Percentiles rank a stretch among this genome's conserved stretches.
phyloP scores from a whole-genome alignment of 2,797 vertebrate genomes.

The Pipistrellus pipistrellus region DNA sequence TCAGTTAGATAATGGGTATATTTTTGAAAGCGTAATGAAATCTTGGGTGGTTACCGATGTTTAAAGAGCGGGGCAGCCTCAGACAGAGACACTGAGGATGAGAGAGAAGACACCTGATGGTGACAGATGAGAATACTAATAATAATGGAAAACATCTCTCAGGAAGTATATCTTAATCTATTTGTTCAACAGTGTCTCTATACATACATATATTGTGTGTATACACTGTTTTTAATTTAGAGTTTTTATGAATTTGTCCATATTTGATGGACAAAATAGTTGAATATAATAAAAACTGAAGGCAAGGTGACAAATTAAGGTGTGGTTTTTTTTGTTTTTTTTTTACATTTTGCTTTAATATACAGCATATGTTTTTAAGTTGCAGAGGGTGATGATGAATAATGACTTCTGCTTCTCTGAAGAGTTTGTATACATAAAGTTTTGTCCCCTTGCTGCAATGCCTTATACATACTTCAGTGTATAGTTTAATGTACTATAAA shows the following conservation, averaged over 20 bases:
- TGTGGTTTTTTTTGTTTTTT: conserved; percentile 40
- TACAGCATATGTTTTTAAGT: conserved; percentile 18
- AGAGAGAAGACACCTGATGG: neutral
- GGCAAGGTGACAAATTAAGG: neutral
- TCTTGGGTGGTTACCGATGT: neutral
- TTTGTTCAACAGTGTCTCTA: neutral
- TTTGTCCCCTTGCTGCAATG: conserved; percentile 38
- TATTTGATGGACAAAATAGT: neutral
- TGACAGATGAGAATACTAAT: neutral
- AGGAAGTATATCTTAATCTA: neutral
- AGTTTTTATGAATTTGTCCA: neutral
- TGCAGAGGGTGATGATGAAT: neutral
- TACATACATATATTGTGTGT: neutral
- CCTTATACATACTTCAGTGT: conserved; percentile 64
- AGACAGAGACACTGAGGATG: neutral
- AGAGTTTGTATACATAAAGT: conserved; percentile 4
- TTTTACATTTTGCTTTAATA: neutral
- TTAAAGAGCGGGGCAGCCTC: neutral
- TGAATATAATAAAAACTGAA: conserved; percentile 19
- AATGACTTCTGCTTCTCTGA: conserved; percentile 48
- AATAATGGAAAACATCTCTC: neutral
- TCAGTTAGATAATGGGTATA: neutral
- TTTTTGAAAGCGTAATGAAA: conserved; percentile 8
- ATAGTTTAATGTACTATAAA: conserved; percentile 35
- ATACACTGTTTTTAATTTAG: conserved; percentile 4